A percentile compares a stretch with the other conserved stretches of the same genome.
These are phyloP conservation scores for Ctenosaura bakeri DNA, from an alignment of 2,797 vertebrate genomes.

Conservation along the genomic window DNA sequence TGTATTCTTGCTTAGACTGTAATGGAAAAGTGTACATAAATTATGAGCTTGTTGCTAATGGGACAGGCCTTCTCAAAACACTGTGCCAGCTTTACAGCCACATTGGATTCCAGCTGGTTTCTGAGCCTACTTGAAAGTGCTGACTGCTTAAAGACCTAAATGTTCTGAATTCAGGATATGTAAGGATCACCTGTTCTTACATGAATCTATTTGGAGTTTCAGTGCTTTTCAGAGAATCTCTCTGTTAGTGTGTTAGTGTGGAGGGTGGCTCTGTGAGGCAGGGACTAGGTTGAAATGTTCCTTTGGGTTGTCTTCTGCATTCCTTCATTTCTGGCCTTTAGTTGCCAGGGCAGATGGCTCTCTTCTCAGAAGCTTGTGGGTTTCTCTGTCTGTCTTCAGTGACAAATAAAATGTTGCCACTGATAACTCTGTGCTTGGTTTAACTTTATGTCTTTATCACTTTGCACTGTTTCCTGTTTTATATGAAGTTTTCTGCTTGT, in stretches of 20 bases:
- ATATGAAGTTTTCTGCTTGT: neutral
- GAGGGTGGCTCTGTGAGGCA: neutral
- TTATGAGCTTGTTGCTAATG: neutral
- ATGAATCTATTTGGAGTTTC: neutral
- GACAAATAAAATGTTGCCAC: neutral
- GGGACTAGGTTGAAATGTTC: neutral
- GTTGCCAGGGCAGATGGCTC: neutral
- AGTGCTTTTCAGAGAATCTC: neutral
- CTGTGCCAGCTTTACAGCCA: neutral
- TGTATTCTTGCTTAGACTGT: neutral
- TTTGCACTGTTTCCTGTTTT: neutral
- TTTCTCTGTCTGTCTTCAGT: neutral
- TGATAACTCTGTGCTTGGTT: neutral
- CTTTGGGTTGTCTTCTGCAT: neutral
- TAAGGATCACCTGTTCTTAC: neutral
- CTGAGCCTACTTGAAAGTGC: neutral
- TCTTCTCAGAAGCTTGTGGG: neutral
- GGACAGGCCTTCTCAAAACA: neutral
- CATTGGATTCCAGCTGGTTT: neutral
- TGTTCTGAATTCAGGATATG: neutral
- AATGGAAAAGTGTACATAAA: neutral
- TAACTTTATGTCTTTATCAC: conserved; percentile 31
- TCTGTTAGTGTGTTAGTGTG: too few relatives aligned
- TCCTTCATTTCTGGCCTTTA: neutral
- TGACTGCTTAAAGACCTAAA: neutral